Conservation (phyloP, 2,888 invertebrate species). For the Oscheius sp. region DNA sequence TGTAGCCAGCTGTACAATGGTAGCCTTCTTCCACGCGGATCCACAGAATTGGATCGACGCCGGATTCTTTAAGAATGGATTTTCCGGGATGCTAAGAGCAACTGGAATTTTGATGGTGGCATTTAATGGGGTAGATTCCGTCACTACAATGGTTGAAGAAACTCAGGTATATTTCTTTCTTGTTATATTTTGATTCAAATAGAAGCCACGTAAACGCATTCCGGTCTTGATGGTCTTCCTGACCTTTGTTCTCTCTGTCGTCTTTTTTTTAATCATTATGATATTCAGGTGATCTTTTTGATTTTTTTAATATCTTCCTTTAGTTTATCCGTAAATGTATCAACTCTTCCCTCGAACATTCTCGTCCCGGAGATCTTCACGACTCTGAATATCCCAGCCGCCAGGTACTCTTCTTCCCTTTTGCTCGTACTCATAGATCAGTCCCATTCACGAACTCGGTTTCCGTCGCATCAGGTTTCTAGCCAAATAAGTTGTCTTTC, state of each 20-base stretch:
- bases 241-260: constrained; percentile 11
- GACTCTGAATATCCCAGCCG: constrained; percentile 47
- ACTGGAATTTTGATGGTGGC: constrained; percentile 41
- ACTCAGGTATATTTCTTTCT: constrained; percentile 30
- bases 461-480: constrained; percentile 54
- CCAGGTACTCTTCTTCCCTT: constrained; percentile 31
- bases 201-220: constrained; percentile 28
- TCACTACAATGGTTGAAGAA: constrained; percentile 44
- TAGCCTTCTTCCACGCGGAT: constrained; percentile 53
- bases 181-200: background rate
- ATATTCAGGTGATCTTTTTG: constrained; percentile 25
- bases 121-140: constrained; percentile 46
- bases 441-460: constrained; percentile 44
- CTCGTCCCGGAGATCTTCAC: constrained; percentile 48
- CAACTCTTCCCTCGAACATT: constrained; percentile 31
- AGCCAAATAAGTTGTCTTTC: constrained; percentile 37
- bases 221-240: constrained; percentile 10
- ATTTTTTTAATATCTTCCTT: background rate
- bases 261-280: constrained; percentile 28
- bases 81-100: background rate
- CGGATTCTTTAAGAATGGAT: constrained; percentile 44
- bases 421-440: constrained; percentile 24
- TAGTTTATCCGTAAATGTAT: constrained; percentile 47
- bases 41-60: constrained; percentile 53
- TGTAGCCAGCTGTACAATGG: constrained; percentile 45